phyloP scores from a whole-genome alignment of 2,797 vertebrate genomes.

The Chelidonichthys spinosus region DNA sequence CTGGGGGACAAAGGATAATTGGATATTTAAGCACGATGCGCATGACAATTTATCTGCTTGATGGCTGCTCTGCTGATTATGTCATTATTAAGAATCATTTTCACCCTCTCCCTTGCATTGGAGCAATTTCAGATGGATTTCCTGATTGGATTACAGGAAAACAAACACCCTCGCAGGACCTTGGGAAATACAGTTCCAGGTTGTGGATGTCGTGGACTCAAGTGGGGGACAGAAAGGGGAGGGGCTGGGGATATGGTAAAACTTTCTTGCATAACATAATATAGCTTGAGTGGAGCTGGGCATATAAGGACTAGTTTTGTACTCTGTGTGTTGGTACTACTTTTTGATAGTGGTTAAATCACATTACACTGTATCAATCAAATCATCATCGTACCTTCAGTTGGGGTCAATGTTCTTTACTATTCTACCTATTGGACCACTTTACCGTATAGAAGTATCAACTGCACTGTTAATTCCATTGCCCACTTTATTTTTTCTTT shows the following conservation, averaged over 20 bases:
- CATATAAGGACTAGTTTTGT: conserved; percentile 91
- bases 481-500: conserved; percentile 46
- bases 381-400: conserved; percentile 81
- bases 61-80: conserved; percentile 99
- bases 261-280: conserved; percentile 85
- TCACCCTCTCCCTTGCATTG: conserved; percentile 86
- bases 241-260: conserved; percentile 74
- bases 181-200: conserved; percentile 74
- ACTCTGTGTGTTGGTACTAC: conserved; percentile 91
- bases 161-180: conserved; percentile 79
- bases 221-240: conserved; percentile 41
- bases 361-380: conserved; percentile 83
- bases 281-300: conserved; percentile 88
- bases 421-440: conserved; percentile 79
- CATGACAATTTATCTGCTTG: conserved; percentile 99
- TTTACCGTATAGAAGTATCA: conserved; percentile 76
- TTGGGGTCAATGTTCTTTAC: conserved; percentile 84
- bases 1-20: conserved; percentile 92
- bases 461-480: conserved; percentile 77
- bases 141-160: conserved; percentile 88
- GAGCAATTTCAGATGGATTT: conserved; percentile 89
- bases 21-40: conserved; percentile 99
- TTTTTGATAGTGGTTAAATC: conserved; percentile 89
- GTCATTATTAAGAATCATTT: conserved; percentile 96
- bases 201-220: conserved; percentile 51